Conservation (phyloP, 1,140 invertebrate genomes). For the Zaprionus inermis region DNA sequence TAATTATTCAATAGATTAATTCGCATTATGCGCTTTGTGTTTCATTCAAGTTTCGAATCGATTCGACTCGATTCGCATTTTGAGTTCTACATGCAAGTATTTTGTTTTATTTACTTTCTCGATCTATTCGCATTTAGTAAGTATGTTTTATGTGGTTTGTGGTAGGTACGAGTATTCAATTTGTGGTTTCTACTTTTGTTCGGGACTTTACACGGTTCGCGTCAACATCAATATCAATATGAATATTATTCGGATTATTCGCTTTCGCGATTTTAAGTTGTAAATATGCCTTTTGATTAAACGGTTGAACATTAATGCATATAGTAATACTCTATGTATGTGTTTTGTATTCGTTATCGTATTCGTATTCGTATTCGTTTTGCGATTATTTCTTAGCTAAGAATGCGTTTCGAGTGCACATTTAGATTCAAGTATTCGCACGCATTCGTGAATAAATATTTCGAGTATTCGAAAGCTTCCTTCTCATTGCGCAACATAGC, state of each 20-base stretch:
- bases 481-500: neutral
- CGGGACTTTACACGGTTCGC: slow-evolving; percentile 72
- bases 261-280: slow-evolving; percentile 62
- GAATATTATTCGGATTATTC: slow-evolving; percentile 57
- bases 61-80: slow-evolving; percentile 58
- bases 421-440: slow-evolving; percentile 37
- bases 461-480: slow-evolving; percentile 2
- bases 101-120: slow-evolving; percentile 14
- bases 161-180: slow-evolving; percentile 45
- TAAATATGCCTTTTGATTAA: slow-evolving; percentile 76
- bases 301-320: slow-evolving; percentile 75
- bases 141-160: slow-evolving; percentile 11
- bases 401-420: slow-evolving; percentile 47
- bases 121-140: slow-evolving; percentile 9
- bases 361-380: slow-evolving; percentile 49
- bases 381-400: slow-evolving; percentile 58
- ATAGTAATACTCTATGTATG: slow-evolving; percentile 51
- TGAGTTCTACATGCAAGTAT: slow-evolving; percentile 64
- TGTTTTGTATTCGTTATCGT: slow-evolving; percentile 2
- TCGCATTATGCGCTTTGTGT: slow-evolving; percentile 36
- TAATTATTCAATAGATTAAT: slow-evolving; percentile 32
- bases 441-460: slow-evolving; percentile 26
- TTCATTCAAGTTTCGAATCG: slow-evolving; percentile 60
- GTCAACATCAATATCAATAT: slow-evolving; percentile 68
- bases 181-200: slow-evolving; percentile 25